A percentile compares a stretch with the other conserved stretches of the same genome.
Conservation (phyloP, 2,888 invertebrate species). For the Caenorhabditis sp. region DNA sequence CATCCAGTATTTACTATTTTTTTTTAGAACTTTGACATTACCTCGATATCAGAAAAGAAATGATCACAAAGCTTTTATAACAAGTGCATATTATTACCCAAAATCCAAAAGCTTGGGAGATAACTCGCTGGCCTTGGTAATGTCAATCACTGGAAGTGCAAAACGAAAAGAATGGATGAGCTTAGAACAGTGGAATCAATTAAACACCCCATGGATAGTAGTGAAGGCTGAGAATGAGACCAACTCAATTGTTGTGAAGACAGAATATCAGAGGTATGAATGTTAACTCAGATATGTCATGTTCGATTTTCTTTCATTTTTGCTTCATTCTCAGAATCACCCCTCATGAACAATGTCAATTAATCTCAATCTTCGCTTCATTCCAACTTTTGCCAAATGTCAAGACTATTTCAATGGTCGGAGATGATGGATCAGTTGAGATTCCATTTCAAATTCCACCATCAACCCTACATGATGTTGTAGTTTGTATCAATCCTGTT, state of each 20-base stretch:
- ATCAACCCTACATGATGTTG: constrained; percentile 25
- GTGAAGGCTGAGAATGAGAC: constrained; percentile 9
- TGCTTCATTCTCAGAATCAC: constrained; percentile 31
- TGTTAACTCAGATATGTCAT: neutral
- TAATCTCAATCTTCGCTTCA: constrained; percentile 39
- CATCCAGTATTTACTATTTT: too few species aligned
- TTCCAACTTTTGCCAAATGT: constrained; percentile 30
- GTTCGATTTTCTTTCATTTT: neutral
- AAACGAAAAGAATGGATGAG: neutral
- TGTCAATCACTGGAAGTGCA: constrained; percentile 1
- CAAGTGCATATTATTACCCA: constrained; percentile 26
- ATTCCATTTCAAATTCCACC: constrained; percentile 35
- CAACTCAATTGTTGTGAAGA: constrained; percentile 17
- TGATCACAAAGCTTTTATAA: constrained; percentile 20
- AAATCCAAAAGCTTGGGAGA: constrained; percentile 28
- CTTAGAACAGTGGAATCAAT: neutral
- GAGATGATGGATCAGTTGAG: constrained; percentile 26
- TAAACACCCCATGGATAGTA: neutral
- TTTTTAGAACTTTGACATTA: too few species aligned
- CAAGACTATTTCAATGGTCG: constrained; percentile 20
- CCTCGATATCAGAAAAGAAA: neutral
- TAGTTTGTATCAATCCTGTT: constrained; percentile 45
- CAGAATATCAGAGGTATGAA: constrained; percentile 12
- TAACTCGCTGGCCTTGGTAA: constrained; percentile 26
- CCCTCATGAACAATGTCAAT: constrained; percentile 41